Evolutionary conservation across 2,797 vertebrate species (phyloP), one percentile per base, ranked within the genome.

Genomic region (Pempheris klunzingeri): DNA sequence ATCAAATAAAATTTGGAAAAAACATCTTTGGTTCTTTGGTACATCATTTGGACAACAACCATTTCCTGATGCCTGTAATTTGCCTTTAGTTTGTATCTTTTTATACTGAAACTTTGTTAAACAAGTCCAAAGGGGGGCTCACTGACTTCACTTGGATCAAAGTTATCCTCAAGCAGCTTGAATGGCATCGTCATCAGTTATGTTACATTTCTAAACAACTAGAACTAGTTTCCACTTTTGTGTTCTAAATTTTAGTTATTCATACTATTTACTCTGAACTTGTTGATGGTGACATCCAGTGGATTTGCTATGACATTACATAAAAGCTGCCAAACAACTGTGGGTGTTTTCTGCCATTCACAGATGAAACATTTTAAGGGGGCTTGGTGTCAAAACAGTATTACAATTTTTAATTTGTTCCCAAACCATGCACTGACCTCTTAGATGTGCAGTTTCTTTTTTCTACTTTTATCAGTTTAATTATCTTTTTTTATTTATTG

Each of bases 1-100:
- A 90, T 87, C 90, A 87, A 96, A 95, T 95, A 93, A 94, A 91
- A 1, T 90, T 88, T 86, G 72, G 75, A 68, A 81, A 93, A 93
- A 92, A 68, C 57, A 38, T 6, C 2, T 55, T 41, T 15, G 55
- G 14, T 67, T 3, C 3, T 32, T 68, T 18, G 3, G 4, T 64
- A 5, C 20, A 18, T 88, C 2, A 28, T 81, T 71, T 66, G 0
- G n/a, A n/a, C n/a, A 57, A 38, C 5, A 59, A 13, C 20, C 4
- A 0, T 49, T 32, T 30, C 41, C 24, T 64, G 10, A 38, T 8
- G 1, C 5, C 7, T 20, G 2, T 4, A 18, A 50, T 28, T 74
- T 32, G 1, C 26, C 4, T n/a, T 58, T 0, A 59, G 11, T 4
- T 30, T 5, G 26, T 12, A 17, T 34, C 1, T 11, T 46, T 74